Evolutionary conservation across 2,113 vertebrate species (phyloP), one percentile per base, ranked within the genome.

Genomic region (Psilopogon haemacephalus): DNA sequence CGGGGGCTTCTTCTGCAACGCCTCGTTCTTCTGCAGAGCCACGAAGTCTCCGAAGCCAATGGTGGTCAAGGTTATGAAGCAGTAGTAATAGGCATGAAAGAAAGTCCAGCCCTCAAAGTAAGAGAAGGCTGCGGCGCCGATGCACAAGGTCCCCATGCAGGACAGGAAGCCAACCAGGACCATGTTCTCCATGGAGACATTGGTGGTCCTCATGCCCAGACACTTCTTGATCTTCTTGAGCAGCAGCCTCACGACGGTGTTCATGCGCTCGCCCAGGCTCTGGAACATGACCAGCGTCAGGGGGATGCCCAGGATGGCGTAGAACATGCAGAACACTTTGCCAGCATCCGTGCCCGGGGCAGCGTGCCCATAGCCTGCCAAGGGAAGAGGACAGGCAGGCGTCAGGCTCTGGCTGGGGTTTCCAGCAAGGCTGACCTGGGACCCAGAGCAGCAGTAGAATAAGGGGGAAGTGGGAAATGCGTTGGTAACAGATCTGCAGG

Each of bases 251-350:
- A 99, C 98, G 4, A 99, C 98, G 0, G 99, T 98, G 95, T 99
- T 99, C 98, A 99, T 99, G 86, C 99, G 98, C 88, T 99, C 99
- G 2, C 99, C 99, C 91, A 99, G 97, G 97, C 99, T 99, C 97
- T 99, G 99, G 98, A 99, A 99, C 98, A 99, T 99, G 93, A 99
- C 99, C 94, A 99, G 95, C 0, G 99, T 99, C 74, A 99, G 98
- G 17, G 99, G 99, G 77, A 99, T 99, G 87, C 99, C 99, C 74
- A 99, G 97, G 23, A 99, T 98, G 4, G 99, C 99, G 0, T 99
- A 99, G 97, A 99, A 99, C 99, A 99, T 99, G 97, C 99, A 99
- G 98, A 99, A 99, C 32, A 99, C 98, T 96, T 99, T 99, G 70
- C 99, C 98, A 3, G 98, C 98, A 0, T 99, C 99, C 0, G 99